Conservation (phyloP, 2,888 invertebrate genomes). For the Pristionchus maxplancki region DNA sequence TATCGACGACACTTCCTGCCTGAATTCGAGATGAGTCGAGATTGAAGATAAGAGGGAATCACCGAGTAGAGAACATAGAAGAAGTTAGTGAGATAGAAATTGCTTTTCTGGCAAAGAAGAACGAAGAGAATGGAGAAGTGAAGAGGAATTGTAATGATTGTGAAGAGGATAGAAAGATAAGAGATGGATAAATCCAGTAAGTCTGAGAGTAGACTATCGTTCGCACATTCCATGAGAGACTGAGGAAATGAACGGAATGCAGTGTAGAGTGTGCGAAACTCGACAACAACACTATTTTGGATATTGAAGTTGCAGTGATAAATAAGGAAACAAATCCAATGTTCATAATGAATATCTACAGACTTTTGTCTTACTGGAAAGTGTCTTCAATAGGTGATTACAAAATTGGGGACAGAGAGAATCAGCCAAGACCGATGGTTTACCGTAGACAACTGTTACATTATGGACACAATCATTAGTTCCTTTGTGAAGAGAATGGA, state of each 20-base stretch:
- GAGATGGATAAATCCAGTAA: not conserved
- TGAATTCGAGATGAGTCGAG: not conserved
- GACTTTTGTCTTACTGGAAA: no score
- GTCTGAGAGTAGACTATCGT: not conserved
- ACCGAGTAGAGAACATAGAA: constrained; percentile 2
- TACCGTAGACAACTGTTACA: no score
- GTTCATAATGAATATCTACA: no score
- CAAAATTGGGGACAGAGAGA: no score
- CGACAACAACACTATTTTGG: not conserved
- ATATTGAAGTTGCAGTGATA: not conserved
- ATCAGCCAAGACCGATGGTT: no score
- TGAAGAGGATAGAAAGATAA: not conserved
- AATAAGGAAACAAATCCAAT: no score
- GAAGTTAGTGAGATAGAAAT: not conserved
- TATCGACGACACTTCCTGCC: not conserved
- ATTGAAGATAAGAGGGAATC: no score
- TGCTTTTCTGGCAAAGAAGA: not conserved
- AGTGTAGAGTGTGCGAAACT: not conserved
- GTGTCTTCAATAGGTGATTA: no score
- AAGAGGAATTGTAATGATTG: not conserved
- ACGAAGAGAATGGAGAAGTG: not conserved
- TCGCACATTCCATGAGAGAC: not conserved
- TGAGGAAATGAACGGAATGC: no score
- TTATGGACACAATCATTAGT: no score
- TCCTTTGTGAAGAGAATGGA: no score